A percentile compares a stretch with the other conserved stretches of the same genome.
phyloP scores from a whole-genome alignment of 1,140 invertebrate genomes.

The Hestina assimilis region DNA sequence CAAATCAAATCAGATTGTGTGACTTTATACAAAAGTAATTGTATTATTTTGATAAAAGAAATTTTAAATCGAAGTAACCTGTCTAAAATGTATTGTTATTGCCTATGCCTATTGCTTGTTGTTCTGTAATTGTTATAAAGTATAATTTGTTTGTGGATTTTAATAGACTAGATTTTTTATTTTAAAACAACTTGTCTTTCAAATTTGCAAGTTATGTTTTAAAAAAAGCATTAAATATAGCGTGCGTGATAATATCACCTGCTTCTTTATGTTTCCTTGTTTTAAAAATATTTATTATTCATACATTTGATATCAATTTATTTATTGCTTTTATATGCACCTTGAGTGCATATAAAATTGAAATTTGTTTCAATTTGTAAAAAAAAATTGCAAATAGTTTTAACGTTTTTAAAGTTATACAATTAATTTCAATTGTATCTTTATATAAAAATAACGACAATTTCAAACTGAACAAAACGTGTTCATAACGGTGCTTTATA shows the following conservation, averaged over 20 bases:
- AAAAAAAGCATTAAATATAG: conserved; percentile 24
- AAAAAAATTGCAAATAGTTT: not conserved
- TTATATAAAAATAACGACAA: not conserved
- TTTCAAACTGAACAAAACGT: not conserved
- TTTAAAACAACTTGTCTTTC: too few relatives aligned
- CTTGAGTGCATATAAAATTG: not conserved
- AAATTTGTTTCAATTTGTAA: not conserved
- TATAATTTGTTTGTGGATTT: too few relatives aligned
- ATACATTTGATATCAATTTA: conserved; percentile 7
- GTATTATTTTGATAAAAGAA: too few relatives aligned
- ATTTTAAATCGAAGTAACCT: too few relatives aligned
- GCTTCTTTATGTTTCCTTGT: conserved; percentile 20
- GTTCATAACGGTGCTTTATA: conserved; percentile 20
- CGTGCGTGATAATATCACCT: conserved; percentile 28
- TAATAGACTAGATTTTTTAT: too few relatives aligned
- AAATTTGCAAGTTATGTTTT: not conserved
- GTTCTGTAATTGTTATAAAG: too few relatives aligned
- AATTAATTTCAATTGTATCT: too few relatives aligned
- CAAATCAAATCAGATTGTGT: not conserved
- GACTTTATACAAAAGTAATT: not conserved
- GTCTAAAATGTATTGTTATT: too few relatives aligned
- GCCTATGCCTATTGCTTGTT: too few relatives aligned
- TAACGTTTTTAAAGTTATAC: not conserved
- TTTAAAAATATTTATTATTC: conserved; percentile 18
- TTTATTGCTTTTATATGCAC: not conserved